phyloP scores from a whole-genome alignment of 2,113 vertebrate genomes.

The Connochaetes taurinus region DNA sequence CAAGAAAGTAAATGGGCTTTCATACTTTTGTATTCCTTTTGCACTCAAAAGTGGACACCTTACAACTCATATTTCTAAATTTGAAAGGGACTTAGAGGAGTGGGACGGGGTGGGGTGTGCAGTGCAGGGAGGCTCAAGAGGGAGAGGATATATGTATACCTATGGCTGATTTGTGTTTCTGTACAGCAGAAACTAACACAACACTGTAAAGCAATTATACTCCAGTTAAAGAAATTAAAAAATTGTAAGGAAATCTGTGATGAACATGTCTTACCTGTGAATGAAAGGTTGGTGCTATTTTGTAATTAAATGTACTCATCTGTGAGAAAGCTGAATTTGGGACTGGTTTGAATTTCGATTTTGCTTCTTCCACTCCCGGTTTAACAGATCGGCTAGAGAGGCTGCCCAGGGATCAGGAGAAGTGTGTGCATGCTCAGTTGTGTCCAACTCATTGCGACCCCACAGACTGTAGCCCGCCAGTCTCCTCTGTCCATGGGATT shows the following conservation, averaged over 20 bases:
- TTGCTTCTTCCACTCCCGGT: background rate
- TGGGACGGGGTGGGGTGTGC: background rate
- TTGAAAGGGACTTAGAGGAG: background rate
- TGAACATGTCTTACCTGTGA: background rate
- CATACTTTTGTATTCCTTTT: background rate
- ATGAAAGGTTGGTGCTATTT: background rate
- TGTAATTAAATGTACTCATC: background rate
- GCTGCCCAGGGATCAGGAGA: background rate
- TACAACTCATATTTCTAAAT: background rate
- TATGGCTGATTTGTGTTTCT: background rate
- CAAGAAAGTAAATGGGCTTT: background rate
- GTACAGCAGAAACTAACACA: background rate
- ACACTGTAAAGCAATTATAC: background rate
- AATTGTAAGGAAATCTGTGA: background rate
- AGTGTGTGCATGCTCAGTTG: background rate
- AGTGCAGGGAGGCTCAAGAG: background rate
- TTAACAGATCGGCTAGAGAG: background rate
- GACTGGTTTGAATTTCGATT: background rate
- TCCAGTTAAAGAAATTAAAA: background rate
- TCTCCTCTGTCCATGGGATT: background rate
- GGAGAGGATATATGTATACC: background rate
- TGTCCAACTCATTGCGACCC: background rate
- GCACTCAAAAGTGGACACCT: background rate
- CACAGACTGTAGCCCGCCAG: background rate
- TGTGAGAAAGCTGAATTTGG: background rate